Evolutionary conservation across 2,888 invertebrate species (phyloP), one percentile per base, ranked within the genome.

Genomic region (Eupelmus urozonus): DNA sequence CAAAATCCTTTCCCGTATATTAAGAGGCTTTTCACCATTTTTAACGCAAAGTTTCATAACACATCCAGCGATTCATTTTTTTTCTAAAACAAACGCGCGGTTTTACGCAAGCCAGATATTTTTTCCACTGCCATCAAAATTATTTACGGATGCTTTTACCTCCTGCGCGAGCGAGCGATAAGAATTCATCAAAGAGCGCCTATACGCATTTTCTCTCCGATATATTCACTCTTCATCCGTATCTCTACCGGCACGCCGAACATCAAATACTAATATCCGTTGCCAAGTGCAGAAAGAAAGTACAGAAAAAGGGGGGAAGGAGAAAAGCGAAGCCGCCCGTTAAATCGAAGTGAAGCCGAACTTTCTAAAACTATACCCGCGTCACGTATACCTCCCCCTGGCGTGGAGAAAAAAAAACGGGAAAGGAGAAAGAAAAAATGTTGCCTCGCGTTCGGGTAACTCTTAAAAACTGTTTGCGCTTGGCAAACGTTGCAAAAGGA

Each of bases 381-480:
- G 25, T 57, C 59, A 59, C 65, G 45, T 53, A 51, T 76, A 70
- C 53, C 16, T 27, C 45, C 63, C 40, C 18, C 49, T 45, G 25
- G 13, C 20, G 45, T 5, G 34, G 9, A 34, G 9, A 34, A 34
- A 34, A 45, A 45, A 4, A 2, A 45, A 16, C 4, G 45, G 16
- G 34, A 23, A 57, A 18, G 13, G 29, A 25, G 18, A 27, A 18
- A 18, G 27, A 29, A 65, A 55, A 63, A 69, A 73, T 27, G 53
- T 49, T 25, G 59, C 4, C n/a, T 20, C 4, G 13, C 20, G n/a
- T n/a, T n/a, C n/a, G n/a, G n/a, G n/a, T 18, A 75, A 79, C 75
- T 79, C 60, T 71, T 75, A 51, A 66, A 78, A 75, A 75, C 23
- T 70, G 66, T 70, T 78, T 66, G 69, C 77, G 53, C 59, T 53